Evolutionary conservation across 2,797 vertebrate species (phyloP), one percentile per base, ranked within the genome.

Genomic region (Emys orbicularis): DNA sequence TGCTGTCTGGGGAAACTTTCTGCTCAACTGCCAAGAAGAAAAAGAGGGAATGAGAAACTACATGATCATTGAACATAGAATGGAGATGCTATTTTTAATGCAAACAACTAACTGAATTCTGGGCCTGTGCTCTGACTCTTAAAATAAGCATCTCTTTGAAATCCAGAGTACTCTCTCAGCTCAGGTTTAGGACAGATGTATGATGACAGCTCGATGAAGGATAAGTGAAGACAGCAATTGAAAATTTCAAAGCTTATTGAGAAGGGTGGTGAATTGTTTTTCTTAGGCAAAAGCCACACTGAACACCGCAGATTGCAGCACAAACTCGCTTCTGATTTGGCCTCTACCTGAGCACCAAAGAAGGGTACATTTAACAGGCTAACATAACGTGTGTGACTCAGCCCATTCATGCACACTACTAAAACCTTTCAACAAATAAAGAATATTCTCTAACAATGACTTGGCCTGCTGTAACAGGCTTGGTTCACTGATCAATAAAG

Each of bases 391-490:
- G 90, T 57, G 59, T 94, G 97, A 97, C 87, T 93, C 87, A 53
- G 90, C 52, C 85, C 90, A 49, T 95, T 95, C 94, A 79, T 50
- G 65, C 12, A 56, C 52, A 11, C 9, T 74, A 65, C 56, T 79
- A 92, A 93, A 86, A 83, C 13, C 72, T 56, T 83, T 96, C 79
- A 97, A 81, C 98, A 98, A 98, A 97, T 90, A 96, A 97, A 94
- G 92, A 90, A 90, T 94, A 92, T 89, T 87, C 94, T 92, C 89
- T 52, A 84, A 96, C 95, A 98, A 97, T 91, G 93, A 77, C 83
- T n/a, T 72, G 96, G 87, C 98, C 93, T 98, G 97, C 97, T 92
- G 95, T 96, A 92, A 95, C 98, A 98, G 92, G 98, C 93, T 95
- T 81, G 86, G 61, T 87, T 84, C 61, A 31, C 47, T 21, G 88